Conservation (phyloP, 1,140 invertebrate species). For the Potamilus streckersoni region DNA sequence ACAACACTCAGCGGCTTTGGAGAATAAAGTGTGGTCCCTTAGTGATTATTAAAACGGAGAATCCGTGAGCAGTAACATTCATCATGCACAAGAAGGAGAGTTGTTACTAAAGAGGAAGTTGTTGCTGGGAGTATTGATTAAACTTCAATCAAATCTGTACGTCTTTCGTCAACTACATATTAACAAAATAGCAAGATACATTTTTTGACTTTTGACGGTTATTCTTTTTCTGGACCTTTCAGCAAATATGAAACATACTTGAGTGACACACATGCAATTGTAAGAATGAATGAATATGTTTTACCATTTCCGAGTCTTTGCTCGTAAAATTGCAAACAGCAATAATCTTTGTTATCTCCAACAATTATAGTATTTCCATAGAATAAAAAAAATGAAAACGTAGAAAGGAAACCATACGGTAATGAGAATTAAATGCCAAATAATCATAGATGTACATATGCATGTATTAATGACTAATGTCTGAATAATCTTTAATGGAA, state of each 20-base stretch:
- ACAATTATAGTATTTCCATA: too few relatives aligned
- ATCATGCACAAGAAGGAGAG: not conserved
- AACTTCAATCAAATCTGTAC: not conserved
- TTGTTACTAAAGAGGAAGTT: not conserved
- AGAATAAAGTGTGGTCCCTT: slow-evolving; percentile 32
- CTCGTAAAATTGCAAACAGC: too few relatives aligned
- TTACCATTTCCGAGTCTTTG: not conserved
- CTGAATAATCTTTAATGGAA: too few relatives aligned
- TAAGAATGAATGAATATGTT: slow-evolving; percentile 17
- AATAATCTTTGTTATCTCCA: too few relatives aligned
- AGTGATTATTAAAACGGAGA: not conserved
- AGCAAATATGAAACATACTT: slow-evolving; percentile 20
- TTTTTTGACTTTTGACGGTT: slow-evolving; percentile 18
- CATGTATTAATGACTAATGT: too few relatives aligned
- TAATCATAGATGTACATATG: too few relatives aligned
- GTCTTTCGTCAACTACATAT: not conserved
- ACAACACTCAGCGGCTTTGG: slow-evolving; percentile 24
- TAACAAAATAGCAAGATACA: not conserved
- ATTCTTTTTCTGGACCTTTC: slow-evolving; percentile 12
- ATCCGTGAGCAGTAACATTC: too few relatives aligned
- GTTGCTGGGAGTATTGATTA: not conserved
- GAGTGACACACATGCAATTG: slow-evolving; percentile 6
- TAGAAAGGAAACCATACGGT: too few relatives aligned
- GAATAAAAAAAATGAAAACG: too few relatives aligned
- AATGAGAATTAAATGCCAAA: too few relatives aligned